These are phyloP conservation scores for Dryocosmus kuriphilus DNA, from an alignment of 2,888 invertebrate genomes.

Conservation along the genomic window DNA sequence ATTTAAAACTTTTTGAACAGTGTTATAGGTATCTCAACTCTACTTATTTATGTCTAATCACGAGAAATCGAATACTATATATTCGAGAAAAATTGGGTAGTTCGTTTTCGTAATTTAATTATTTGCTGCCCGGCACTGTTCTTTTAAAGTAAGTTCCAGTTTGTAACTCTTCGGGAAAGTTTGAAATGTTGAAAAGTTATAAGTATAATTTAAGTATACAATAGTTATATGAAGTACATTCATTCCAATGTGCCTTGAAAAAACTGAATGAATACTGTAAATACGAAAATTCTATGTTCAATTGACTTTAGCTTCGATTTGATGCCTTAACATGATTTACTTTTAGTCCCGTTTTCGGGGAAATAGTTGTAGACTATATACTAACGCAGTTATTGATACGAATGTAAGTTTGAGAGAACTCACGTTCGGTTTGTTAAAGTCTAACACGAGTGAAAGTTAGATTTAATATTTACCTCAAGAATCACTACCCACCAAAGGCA, in stretches of 20 bases:
- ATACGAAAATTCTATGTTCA: slow-evolving; percentile 25
- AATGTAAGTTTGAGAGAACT: slow-evolving; percentile 22
- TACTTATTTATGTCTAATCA: slow-evolving; percentile 25
- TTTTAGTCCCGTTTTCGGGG: slow-evolving; percentile 7
- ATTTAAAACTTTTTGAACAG: slow-evolving; percentile 10
- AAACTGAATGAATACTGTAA: slow-evolving; percentile 22
- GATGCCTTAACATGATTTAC: slow-evolving; percentile 18
- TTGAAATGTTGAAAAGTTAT: slow-evolving; percentile 7
- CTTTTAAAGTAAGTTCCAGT: not conserved
- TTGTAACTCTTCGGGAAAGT: slow-evolving; percentile 9
- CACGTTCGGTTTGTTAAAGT: slow-evolving; percentile 29
- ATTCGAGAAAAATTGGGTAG: not conserved
- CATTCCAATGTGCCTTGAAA: slow-evolving; percentile 37
- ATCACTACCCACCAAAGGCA: slow-evolving; percentile 32
- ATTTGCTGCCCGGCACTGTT: not conserved
- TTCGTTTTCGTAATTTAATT: not conserved
- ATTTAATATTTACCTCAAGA: slow-evolving; percentile 35
- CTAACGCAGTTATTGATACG: not conserved
- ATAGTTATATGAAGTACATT: slow-evolving; percentile 13
- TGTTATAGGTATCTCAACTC: not conserved
- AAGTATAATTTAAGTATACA: not conserved
- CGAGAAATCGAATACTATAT: slow-evolving; percentile 1
- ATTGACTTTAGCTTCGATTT: slow-evolving; percentile 25
- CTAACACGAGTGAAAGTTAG: slow-evolving; percentile 20
- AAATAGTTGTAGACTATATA: not conserved